These are phyloP conservation scores for Dryobates pubescens DNA, from an alignment of 2,797 vertebrate genomes.

Conservation along the genomic window DNA sequence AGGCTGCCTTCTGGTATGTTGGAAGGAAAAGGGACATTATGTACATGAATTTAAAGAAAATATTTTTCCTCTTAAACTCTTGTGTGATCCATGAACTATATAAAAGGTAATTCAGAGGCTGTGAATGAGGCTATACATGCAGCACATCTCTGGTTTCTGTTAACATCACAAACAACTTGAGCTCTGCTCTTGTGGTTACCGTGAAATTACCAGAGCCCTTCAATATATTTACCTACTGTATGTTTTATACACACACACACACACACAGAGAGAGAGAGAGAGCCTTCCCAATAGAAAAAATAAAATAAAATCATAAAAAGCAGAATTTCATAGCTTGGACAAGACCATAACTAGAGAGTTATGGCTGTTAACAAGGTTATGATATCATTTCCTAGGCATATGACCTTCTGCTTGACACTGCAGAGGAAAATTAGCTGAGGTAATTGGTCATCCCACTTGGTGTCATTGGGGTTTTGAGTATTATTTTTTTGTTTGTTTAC, in stretches of 20 bases:
- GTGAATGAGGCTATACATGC: conserved; percentile 74
- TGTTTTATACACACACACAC: not conserved
- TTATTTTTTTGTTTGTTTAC: not conserved
- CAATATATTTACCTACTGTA: conserved; percentile 62
- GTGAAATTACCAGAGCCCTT: conserved; percentile 71
- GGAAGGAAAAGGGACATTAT: conserved; percentile 61
- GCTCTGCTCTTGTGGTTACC: conserved; percentile 73
- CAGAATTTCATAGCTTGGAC: conserved; percentile 30
- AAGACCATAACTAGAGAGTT: conserved; percentile 5
- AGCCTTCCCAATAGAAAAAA: not conserved
- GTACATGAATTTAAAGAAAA: conserved; percentile 72
- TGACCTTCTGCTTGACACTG: not conserved
- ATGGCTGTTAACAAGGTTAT: not conserved
- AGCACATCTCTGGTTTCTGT: conserved; percentile 75
- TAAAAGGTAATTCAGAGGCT: conserved; percentile 74
- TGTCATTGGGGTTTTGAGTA: not conserved
- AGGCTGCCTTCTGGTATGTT: conserved; percentile 49
- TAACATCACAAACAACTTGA: conserved; percentile 73
- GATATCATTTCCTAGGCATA: conserved; percentile 15
- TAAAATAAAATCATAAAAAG: not conserved
- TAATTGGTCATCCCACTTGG: not conserved
- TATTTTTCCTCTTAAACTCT: conserved; percentile 72
- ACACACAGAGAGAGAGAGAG: not conserved
- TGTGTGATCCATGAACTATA: conserved; percentile 68
- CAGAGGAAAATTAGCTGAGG: not conserved